phyloP scores from a whole-genome alignment of 1,140 invertebrate genomes.

The Wasmannia auropunctata region DNA sequence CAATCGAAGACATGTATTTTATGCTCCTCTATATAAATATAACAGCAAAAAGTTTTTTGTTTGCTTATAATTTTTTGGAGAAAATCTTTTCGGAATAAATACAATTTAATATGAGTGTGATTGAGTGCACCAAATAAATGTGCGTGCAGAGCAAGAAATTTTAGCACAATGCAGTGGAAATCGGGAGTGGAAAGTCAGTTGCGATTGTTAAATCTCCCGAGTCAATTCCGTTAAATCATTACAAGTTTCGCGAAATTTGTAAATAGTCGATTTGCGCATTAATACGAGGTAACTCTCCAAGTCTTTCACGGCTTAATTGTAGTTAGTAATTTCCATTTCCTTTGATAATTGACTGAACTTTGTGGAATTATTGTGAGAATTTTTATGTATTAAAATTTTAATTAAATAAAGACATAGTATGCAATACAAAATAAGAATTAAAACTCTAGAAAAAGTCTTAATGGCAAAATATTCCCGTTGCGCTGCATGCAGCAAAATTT shows the following conservation, averaged over 20 bases:
- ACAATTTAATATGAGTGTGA: neutral
- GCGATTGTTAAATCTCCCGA: neutral
- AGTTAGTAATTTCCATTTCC: constrained; percentile 5
- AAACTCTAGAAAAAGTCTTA: neutral
- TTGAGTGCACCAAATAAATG: neutral
- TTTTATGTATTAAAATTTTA: neutral
- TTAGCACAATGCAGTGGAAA: neutral
- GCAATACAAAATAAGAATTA: neutral
- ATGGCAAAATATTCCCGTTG: neutral
- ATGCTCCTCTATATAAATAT: neutral
- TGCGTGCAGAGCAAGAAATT: neutral
- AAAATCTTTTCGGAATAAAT: neutral
- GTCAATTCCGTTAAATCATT: constrained; percentile 17
- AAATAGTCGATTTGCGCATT: constrained; percentile 30
- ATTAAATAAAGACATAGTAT: neutral
- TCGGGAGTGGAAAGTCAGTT: neutral
- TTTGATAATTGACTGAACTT: constrained; percentile 3
- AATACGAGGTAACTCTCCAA: constrained; percentile 10
- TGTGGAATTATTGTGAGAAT: constrained; percentile 5
- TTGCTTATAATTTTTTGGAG: neutral
- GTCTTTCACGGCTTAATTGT: neutral
- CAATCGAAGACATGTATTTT: neutral
- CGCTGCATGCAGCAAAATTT: neutral
- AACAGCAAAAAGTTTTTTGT: neutral
- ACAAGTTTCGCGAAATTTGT: constrained; percentile 15